Evolutionary conservation across 2,888 invertebrate genomes (phyloP), one percentile per base, ranked within the genome.

Genomic region (Tridacna gigas): DNA sequence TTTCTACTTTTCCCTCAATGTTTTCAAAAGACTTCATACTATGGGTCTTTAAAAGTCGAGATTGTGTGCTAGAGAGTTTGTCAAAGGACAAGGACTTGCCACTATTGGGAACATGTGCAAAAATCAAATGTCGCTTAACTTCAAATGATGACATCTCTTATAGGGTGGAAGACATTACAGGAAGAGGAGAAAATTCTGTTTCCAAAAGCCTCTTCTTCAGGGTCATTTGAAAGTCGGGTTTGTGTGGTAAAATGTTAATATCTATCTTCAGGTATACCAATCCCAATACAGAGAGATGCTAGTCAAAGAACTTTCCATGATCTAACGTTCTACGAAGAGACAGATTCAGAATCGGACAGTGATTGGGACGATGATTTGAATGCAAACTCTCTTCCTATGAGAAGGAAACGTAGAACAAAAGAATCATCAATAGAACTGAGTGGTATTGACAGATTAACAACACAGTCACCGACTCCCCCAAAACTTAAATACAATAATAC

Each of bases 291-390:
- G 45, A 76, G 67, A 37, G 66, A 66, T 15, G n/a, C 45, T 22
- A 75, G 66, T 48, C 37, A 78, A 13, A 7, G 45, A 37, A 37
- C 0, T 28, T 26, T n/a, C 5, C n/a, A 37, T 45, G 28, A 15
- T 12, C 15, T 12, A 20, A 18, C 37, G 0, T 37, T 15, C 7
- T n/a, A 45, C 48, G 71, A 71, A 15, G 12, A 51, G 25, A n/a
- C 79, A 9, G 83, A 83, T n/a, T 76, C 71, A 4, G 80, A 80
- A n/a, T 69, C 61, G 48, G 79, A 83, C 22, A 25, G 25, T 25
- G 71, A 71, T 2, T 51, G 12, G 20, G 69, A 69, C 12, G 51
- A 71, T 47, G 71, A 71, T 71, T 71, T 51, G 25, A 71, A 71
- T 26, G 12, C 48, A 4, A 71, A 71, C 26, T 71, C 71, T 26